Conservation (phyloP, 2,888 invertebrate species). For the Syrphus vitripennis region DNA sequence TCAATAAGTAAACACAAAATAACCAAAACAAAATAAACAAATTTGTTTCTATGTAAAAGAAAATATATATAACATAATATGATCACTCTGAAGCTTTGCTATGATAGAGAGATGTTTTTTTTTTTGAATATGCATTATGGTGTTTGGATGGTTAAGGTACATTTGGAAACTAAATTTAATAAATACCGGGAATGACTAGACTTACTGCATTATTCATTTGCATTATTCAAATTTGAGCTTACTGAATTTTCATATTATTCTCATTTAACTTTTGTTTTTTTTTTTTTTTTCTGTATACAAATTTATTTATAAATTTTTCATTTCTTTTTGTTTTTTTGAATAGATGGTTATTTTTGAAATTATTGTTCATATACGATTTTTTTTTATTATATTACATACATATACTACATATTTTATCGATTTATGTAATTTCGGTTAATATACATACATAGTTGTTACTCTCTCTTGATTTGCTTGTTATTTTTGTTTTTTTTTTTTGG, state of each 20-base stretch:
- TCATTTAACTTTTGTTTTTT: constrained; percentile 1
- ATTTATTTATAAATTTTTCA: constrained; percentile 25
- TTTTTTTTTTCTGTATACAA: constrained; percentile 34
- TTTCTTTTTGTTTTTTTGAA: constrained; percentile 14
- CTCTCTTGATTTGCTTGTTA: constrained; percentile 23
- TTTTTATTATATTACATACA: constrained; percentile 2
- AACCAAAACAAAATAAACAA: constrained; percentile 7
- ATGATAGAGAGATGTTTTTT: constrained; percentile 31
- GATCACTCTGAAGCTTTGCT: constrained; percentile 53
- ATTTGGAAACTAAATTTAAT: constrained; percentile 66
- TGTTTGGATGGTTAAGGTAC: constrained; percentile 67
- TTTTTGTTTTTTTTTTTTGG: constrained; percentile 48
- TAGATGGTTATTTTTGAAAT: constrained; percentile 40
- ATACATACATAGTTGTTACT: constrained; percentile 47
- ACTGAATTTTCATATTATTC: constrained; percentile 9
- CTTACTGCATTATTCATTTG: constrained; percentile 56
- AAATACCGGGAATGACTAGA: constrained; percentile 71
- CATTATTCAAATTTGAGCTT: constrained; percentile 51
- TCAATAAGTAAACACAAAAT: neutral
- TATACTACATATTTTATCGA: constrained; percentile 4
- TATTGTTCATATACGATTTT: constrained; percentile 33
- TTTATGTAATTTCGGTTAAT: constrained; percentile 33
- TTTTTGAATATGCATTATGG: constrained; percentile 13
- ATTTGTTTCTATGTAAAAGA: neutral
- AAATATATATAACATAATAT: neutral